Evolutionary conservation across 1,140 invertebrate species (phyloP).

Genomic region (Cylas formicarius): DNA sequence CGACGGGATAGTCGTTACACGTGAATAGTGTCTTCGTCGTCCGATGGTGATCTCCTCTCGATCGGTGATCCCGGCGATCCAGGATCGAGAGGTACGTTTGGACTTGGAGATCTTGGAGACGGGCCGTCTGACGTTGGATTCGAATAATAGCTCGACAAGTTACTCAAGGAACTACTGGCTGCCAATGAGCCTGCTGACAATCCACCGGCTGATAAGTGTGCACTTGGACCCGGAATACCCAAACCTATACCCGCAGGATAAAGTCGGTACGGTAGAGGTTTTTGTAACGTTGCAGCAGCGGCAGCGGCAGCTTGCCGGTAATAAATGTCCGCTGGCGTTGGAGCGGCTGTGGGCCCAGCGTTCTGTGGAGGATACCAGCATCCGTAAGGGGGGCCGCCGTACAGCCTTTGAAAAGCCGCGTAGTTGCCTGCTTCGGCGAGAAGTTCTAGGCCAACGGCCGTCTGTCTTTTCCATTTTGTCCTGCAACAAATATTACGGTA

Average conservation of each 20-base stretch:
- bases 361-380: slow-evolving; percentile 54
- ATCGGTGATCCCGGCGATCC: slow-evolving; percentile 37
- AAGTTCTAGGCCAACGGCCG: slow-evolving; percentile 91
- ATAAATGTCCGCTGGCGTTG: slow-evolving; percentile 67
- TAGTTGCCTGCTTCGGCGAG: slow-evolving; percentile 95
- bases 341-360: slow-evolving; percentile 52
- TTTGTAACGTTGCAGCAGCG: slow-evolving; percentile 73
- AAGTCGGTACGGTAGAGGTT: slow-evolving; percentile 76
- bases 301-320: slow-evolving; percentile 68
- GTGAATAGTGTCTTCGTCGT: slow-evolving; percentile 50
- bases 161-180: slow-evolving; percentile 51
- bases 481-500: slow-evolving; percentile 53
- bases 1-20: slow-evolving; percentile 29
- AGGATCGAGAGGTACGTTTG: slow-evolving; percentile 44
- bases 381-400: slow-evolving; percentile 69
- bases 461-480: slow-evolving; percentile 99
- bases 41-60: slow-evolving; percentile 45
- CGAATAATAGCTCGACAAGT: slow-evolving; percentile 55
- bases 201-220: slow-evolving; percentile 40
- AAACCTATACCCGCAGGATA: slow-evolving; percentile 56
- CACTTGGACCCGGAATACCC: slow-evolving; percentile 56
- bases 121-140: slow-evolving; percentile 42
- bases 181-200: slow-evolving; percentile 45
- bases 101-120: slow-evolving; percentile 33
- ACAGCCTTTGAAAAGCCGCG: slow-evolving; percentile 90